phyloP scores from a whole-genome alignment of 2,113 vertebrate genomes.

The Raphicerus campestris region DNA sequence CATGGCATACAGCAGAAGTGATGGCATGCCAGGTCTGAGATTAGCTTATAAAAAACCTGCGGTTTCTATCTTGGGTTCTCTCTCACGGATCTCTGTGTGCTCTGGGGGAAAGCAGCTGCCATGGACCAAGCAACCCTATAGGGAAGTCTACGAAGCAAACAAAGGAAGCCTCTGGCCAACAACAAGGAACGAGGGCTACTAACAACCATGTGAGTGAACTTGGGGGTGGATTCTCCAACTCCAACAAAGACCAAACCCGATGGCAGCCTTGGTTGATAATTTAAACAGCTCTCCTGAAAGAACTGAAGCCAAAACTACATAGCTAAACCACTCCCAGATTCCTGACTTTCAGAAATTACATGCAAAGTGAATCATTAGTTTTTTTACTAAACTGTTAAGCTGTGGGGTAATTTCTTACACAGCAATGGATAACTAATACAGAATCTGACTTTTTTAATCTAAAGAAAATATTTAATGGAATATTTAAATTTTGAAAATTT shows the following conservation, averaged over 20 bases:
- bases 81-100: background rate
- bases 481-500: constrained; percentile 47
- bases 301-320: background rate
- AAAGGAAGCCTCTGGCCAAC: background rate
- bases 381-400: background rate
- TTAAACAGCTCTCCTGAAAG: background rate
- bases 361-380: background rate
- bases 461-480: background rate
- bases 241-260: background rate
- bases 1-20: background rate
- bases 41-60: background rate
- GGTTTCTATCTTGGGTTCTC: background rate
- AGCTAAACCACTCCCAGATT: background rate
- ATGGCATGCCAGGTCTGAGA: background rate
- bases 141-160: background rate
- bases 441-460: background rate
- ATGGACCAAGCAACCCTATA: background rate
- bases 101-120: background rate
- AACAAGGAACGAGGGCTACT: background rate
- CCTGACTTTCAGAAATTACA: background rate
- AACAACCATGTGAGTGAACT: background rate
- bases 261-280: background rate
- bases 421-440: background rate
- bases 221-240: background rate
- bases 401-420: background rate